phyloP scores from a whole-genome alignment of 2,113 vertebrate species.

The Syngnathus typhle region DNA sequence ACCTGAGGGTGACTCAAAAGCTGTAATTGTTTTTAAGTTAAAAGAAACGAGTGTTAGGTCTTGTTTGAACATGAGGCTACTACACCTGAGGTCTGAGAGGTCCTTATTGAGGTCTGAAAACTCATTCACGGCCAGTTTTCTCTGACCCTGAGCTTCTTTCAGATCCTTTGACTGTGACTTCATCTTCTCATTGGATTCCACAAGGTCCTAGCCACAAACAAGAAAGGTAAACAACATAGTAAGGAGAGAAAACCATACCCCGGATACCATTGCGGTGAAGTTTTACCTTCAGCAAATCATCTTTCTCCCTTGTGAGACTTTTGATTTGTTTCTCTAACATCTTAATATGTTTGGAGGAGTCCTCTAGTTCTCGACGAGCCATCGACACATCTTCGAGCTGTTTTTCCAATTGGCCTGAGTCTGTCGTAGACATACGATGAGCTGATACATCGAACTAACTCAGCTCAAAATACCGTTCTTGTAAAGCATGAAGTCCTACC shows the following conservation, averaged over 20 bases:
- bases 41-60: not conserved
- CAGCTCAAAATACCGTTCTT: not conserved
- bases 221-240: not conserved
- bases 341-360: constrained; percentile 85
- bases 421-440: constrained; percentile 51
- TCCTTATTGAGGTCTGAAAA: constrained; percentile 95
- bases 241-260: not conserved
- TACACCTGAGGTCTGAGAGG: constrained; percentile 86
- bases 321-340: constrained; percentile 88
- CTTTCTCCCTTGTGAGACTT: constrained; percentile 79
- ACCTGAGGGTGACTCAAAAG: not conserved
- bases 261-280: not conserved
- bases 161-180: constrained; percentile 95
- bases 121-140: constrained; percentile 92
- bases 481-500: constrained; percentile 63
- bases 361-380: constrained; percentile 81
- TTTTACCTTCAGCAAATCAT: constrained; percentile 88
- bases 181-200: constrained; percentile 84
- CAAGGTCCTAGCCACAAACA: constrained; percentile 73
- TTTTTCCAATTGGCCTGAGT: constrained; percentile 83
- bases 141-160: constrained; percentile 95
- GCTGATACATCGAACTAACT: not conserved
- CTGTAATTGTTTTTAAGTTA: not conserved
- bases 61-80: not conserved
- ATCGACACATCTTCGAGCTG: constrained; percentile 83